A percentile compares a stretch with the other conserved stretches of the same genome.
phyloP scores from a whole-genome alignment of 2,113 vertebrate species.

The Oriolus oriolus region DNA sequence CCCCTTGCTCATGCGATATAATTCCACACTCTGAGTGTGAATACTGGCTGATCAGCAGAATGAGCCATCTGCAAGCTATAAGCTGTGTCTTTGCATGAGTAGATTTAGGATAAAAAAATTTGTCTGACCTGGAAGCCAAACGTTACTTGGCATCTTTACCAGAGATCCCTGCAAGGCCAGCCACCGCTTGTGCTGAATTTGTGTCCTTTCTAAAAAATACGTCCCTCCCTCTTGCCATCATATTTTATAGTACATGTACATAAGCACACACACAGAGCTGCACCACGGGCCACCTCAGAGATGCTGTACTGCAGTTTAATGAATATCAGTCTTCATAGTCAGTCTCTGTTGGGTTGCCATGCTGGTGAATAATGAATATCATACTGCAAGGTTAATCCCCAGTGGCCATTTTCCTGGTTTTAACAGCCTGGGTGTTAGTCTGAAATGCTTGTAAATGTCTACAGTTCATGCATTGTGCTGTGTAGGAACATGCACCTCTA shows the following conservation, averaged over 20 bases:
- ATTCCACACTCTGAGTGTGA: constrained; percentile 53
- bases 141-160: constrained; percentile 42
- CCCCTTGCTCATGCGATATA: constrained; percentile 48
- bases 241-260: background rate
- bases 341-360: background rate
- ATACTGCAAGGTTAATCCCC: constrained; percentile 21
- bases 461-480: background rate
- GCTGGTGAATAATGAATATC: constrained; percentile 43
- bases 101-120: constrained; percentile 59
- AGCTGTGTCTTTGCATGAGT: constrained; percentile 66
- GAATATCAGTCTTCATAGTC: constrained; percentile 38
- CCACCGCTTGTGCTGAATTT: constrained; percentile 14
- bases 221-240: background rate
- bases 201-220: background rate
- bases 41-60: constrained; percentile 72
- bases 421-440: constrained; percentile 28
- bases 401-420: constrained; percentile 27
- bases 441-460: constrained; percentile 21
- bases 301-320: constrained; percentile 17
- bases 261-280: background rate
- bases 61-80: constrained; percentile 68
- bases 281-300: background rate
- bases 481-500: background rate
- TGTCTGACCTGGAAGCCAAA: constrained; percentile 66
- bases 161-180: constrained; percentile 45